These are phyloP conservation scores for Danaus plexippus DNA, from an alignment of 1,140 invertebrate species.

Conservation along the genomic window DNA sequence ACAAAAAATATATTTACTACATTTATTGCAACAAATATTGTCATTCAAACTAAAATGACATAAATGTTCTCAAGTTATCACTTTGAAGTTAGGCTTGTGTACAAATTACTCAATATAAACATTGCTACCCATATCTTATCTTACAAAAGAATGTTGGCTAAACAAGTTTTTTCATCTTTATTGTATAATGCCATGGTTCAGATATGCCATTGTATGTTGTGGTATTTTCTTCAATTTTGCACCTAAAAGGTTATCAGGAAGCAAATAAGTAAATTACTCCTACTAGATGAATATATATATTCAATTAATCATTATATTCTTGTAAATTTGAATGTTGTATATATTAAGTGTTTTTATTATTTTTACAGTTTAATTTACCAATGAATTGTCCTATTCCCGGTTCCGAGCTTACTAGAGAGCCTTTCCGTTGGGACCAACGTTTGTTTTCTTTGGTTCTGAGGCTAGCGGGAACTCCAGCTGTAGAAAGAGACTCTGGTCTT, in stretches of 20 bases:
- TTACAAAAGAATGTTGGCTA: conserved; percentile 10
- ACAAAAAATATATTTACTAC: too few relatives aligned
- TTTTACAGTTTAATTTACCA: conserved; percentile 87
- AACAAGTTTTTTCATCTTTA: conserved; percentile 7
- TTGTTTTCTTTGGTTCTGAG: conserved; percentile 95
- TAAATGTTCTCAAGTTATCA: neutral
- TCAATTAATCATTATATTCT: too few relatives aligned
- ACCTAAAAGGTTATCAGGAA: too few relatives aligned
- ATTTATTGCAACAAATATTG: too few relatives aligned
- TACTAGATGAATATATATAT: too few relatives aligned
- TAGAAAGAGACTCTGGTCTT: conserved; percentile 79
- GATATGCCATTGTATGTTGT: too few relatives aligned
- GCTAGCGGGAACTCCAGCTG: conserved; percentile 84
- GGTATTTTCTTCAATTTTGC: too few relatives aligned
- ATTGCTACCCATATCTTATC: conserved; percentile 20
- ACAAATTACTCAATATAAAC: conserved; percentile 8
- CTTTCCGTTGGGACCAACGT: conserved; percentile 99
- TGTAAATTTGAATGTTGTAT: neutral
- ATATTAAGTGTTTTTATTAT: conserved; percentile 6
- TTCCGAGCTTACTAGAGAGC: conserved; percentile 96
- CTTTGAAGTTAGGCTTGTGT: too few relatives aligned
- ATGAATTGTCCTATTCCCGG: conserved; percentile 95
- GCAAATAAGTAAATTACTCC: too few relatives aligned
- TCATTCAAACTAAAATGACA: too few relatives aligned
- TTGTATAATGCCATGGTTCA: too few relatives aligned